phyloP scores from a whole-genome alignment of 2,888 invertebrate genomes.

The Ferdinandea cuprea region DNA sequence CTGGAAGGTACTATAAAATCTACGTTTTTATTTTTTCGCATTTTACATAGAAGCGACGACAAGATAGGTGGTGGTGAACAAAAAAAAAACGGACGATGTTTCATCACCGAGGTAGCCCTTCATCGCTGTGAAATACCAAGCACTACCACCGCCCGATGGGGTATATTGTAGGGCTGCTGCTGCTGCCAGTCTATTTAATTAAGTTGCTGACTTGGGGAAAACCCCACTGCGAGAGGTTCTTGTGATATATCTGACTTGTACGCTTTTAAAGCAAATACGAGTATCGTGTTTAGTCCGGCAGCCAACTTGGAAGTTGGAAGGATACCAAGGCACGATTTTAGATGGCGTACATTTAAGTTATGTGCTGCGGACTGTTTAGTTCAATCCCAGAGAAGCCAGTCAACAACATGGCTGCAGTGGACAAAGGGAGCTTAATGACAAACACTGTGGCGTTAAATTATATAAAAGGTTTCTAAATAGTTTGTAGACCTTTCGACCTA shows the following conservation, averaged over 20 bases:
- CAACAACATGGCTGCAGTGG: not conserved
- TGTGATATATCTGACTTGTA: slow-evolving; percentile 14
- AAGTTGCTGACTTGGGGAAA: slow-evolving; percentile 20
- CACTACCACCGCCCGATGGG: slow-evolving; percentile 1
- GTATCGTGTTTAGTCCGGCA: slow-evolving; percentile 22
- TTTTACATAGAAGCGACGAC: not conserved
- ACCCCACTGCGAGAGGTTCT: slow-evolving; percentile 17
- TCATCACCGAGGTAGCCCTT: slow-evolving; percentile 27
- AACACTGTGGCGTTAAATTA: slow-evolving; percentile 27
- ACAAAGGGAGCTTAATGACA: not conserved
- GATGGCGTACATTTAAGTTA: slow-evolving; percentile 33
- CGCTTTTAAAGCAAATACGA: not conserved
- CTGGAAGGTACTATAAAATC: not conserved
- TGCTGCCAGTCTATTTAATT: slow-evolving; percentile 35
- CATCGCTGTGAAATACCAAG: slow-evolving; percentile 23
- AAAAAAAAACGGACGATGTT: slow-evolving; percentile 15
- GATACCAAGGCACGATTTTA: slow-evolving; percentile 31
- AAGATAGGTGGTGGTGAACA: slow-evolving; percentile 8
- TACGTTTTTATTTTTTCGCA: not conserved
- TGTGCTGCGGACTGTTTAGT: slow-evolving; percentile 4
- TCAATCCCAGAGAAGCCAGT: slow-evolving; percentile 1
- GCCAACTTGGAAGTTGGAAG: slow-evolving; percentile 37
- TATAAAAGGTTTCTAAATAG: not conserved
- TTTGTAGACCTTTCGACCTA: no score
- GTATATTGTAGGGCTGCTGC: slow-evolving; percentile 22